phyloP scores from a whole-genome alignment of 2,113 vertebrate genomes.

The Scytalopus superciliaris region DNA sequence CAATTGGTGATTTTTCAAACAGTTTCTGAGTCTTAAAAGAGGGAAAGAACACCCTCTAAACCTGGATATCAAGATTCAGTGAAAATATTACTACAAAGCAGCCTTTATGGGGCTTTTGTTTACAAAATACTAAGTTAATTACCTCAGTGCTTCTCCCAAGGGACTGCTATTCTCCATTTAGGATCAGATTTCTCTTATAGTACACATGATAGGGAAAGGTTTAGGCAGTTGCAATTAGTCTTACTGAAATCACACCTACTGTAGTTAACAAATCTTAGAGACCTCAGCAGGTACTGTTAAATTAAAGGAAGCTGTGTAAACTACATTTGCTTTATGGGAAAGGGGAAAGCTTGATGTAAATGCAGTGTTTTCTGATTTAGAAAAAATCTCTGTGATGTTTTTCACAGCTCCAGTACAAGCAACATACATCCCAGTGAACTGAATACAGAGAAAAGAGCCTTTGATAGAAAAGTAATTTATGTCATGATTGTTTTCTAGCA shows the following conservation, averaged over 20 bases:
- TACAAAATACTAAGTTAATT: background rate
- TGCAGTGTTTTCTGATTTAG: background rate
- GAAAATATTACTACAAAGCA: background rate
- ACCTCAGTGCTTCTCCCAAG: background rate
- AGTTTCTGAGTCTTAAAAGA: background rate
- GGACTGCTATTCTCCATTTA: background rate
- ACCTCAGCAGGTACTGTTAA: background rate
- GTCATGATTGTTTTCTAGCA: background rate
- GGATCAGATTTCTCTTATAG: background rate
- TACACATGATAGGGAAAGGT: background rate
- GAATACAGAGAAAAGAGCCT: background rate
- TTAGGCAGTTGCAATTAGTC: background rate
- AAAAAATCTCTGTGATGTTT: background rate
- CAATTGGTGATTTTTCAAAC: background rate
- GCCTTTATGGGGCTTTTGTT: background rate
- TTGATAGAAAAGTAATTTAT: background rate
- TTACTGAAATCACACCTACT: background rate
- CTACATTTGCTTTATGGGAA: background rate
- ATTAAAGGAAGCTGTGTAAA: background rate
- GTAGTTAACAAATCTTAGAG: background rate
- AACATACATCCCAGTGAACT: background rate
- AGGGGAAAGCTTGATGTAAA: background rate
- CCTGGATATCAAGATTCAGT: background rate
- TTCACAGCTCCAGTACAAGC: background rate
- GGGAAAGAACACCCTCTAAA: background rate